phyloP scores from a whole-genome alignment of 35 echinoderm and acorn worm species.

The Antedon bifida region DNA sequence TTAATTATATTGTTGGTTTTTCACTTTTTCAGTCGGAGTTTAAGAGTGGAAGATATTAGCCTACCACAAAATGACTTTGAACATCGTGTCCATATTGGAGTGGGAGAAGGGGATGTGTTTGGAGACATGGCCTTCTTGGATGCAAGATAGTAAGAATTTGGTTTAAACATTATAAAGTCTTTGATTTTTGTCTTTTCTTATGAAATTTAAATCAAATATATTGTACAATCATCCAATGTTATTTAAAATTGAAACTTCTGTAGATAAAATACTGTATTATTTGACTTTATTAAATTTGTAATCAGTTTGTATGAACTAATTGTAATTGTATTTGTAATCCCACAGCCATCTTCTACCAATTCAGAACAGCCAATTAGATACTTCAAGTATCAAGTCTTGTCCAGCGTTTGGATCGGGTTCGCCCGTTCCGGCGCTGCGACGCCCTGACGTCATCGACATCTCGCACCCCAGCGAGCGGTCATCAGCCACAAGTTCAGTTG shows the following conservation, averaged over 20 bases:
- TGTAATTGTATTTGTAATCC: neutral
- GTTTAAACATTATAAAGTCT: neutral
- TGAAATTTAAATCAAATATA: too few species aligned
- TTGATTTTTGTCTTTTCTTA: too few species aligned
- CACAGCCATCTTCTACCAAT: neutral
- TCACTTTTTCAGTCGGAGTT: neutral
- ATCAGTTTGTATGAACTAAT: too few species aligned
- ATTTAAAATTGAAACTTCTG: too few species aligned
- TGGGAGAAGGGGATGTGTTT: neutral
- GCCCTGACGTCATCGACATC: neutral
- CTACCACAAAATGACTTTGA: conserved; percentile 3
- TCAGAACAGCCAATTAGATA: neutral
- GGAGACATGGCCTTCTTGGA: conserved; percentile 7
- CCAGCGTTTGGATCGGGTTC: neutral
- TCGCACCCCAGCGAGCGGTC: neutral
- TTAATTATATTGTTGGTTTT: too few species aligned
- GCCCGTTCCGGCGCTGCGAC: neutral
- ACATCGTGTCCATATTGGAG: conserved; percentile 1
- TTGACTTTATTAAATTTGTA: too few species aligned
- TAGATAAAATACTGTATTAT: too few species aligned
- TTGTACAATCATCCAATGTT: too few species aligned
- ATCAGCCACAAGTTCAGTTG: neutral
- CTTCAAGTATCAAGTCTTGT: neutral
- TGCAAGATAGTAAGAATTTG: neutral
- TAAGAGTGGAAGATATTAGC: neutral